These are phyloP conservation scores for Pseudopleuronectes americanus DNA, from an alignment of 2,797 vertebrate species.

Conservation along the genomic window DNA sequence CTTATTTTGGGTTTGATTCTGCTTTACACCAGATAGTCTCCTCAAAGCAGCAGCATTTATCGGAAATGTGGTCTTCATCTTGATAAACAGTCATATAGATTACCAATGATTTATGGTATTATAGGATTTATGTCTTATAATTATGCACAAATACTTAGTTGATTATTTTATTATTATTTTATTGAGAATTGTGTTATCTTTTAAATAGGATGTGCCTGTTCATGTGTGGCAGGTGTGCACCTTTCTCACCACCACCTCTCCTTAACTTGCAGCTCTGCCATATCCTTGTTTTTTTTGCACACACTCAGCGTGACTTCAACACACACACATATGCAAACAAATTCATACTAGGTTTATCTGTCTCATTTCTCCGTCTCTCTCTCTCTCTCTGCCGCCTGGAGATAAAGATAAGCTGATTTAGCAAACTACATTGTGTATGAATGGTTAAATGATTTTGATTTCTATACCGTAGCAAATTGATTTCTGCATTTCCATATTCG, in stretches of 20 bases:
- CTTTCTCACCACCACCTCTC: conserved; percentile 12
- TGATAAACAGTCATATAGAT: not conserved
- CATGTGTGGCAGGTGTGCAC: not conserved
- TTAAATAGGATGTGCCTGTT: not conserved
- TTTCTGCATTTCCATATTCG: conserved; percentile 39
- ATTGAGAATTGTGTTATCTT: not conserved
- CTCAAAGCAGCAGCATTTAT: conserved; percentile 9
- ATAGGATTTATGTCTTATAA: not conserved
- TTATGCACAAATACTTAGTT: no score
- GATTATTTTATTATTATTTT: no score
- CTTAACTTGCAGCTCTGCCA: conserved; percentile 19
- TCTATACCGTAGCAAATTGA: conserved; percentile 40
- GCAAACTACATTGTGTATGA: conserved; percentile 37
- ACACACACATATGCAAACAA: conserved; percentile 19
- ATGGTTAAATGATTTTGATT: conserved; percentile 56
- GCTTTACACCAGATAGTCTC: conserved; percentile 11
- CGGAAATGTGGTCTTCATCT: conserved; percentile 13
- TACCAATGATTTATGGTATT: not conserved
- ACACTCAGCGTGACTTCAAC: conserved; percentile 29
- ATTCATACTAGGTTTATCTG: conserved; percentile 20
- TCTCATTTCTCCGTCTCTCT: conserved; percentile 4
- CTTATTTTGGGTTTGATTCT: conserved; percentile 39
- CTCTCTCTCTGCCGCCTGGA: conserved; percentile 40
- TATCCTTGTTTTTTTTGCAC: conserved; percentile 25
- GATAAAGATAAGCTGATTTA: conserved; percentile 65